Conservation (phyloP, 2,113 vertebrate genomes). For the Pseudopipra pipra region DNA sequence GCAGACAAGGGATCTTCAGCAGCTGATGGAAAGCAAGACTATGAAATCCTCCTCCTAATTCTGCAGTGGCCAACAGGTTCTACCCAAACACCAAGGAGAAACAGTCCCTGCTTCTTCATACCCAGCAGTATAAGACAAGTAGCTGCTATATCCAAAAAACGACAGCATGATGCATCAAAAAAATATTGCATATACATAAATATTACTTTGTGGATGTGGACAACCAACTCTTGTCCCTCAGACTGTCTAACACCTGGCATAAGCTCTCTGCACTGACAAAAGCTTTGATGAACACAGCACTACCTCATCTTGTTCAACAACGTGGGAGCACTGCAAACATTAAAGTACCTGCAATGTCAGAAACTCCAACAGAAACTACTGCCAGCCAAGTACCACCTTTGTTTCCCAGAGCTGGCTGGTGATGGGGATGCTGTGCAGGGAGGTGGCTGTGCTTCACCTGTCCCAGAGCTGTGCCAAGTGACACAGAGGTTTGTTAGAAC, state of each 20-base stretch:
- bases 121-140: background rate
- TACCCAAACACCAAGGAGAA: background rate
- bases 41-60: background rate
- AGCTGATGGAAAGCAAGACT: background rate
- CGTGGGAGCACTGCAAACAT: background rate
- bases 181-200: background rate
- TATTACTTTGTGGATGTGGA: background rate
- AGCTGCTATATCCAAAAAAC: background rate
- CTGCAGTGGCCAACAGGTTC: background rate
- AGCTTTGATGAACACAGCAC: background rate
- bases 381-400: background rate
- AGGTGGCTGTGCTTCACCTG: background rate
- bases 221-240: background rate
- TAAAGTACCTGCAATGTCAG: background rate
- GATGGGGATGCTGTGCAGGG: background rate
- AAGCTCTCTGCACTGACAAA: background rate
- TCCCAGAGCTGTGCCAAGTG: background rate
- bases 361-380: background rate
- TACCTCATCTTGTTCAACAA: background rate
- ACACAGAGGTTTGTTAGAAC: background rate
- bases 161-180: background rate
- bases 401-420: background rate
- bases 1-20: background rate
- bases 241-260: background rate
- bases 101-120: background rate